Evolutionary conservation across 2,888 invertebrate species (phyloP).

Genomic region (Chloromyia formosa): DNA sequence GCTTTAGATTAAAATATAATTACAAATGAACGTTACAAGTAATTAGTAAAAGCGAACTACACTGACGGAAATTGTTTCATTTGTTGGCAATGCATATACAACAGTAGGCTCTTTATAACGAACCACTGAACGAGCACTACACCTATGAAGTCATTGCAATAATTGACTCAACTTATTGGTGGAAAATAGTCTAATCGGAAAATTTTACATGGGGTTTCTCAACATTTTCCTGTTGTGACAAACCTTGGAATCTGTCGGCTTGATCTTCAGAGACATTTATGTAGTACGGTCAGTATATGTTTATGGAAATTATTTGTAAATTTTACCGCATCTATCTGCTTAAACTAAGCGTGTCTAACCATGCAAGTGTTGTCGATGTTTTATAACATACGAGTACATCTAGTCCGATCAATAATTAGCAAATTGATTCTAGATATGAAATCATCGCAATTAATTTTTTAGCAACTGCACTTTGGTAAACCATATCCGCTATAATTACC

Average conservation of each 20-base stretch:
- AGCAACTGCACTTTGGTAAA: no score
- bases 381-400: background rate
- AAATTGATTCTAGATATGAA: no score
- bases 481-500: no score
- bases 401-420: no score
- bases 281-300: constrained; percentile 11
- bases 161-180: constrained; percentile 1
- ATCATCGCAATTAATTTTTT: no score
- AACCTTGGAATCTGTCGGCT: constrained; percentile 32
- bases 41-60: constrained; percentile 21
- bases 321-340: background rate
- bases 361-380: background rate
- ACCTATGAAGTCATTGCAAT: background rate
- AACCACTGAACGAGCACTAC: background rate
- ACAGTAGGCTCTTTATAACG: background rate
- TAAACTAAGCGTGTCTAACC: background rate
- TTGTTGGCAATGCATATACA: background rate
- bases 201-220: background rate
- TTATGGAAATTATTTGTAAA: background rate
- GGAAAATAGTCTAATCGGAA: constrained; percentile 23
- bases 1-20: constrained; percentile 38
- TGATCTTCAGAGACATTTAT: background rate
- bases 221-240: constrained; percentile 25
- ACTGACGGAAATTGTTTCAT: constrained; percentile 33
- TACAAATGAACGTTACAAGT: constrained; percentile 30